Evolutionary conservation across 2,113 vertebrate species (phyloP), one percentile per base, ranked within the genome.

Genomic region (Malurus cyaneus): DNA sequence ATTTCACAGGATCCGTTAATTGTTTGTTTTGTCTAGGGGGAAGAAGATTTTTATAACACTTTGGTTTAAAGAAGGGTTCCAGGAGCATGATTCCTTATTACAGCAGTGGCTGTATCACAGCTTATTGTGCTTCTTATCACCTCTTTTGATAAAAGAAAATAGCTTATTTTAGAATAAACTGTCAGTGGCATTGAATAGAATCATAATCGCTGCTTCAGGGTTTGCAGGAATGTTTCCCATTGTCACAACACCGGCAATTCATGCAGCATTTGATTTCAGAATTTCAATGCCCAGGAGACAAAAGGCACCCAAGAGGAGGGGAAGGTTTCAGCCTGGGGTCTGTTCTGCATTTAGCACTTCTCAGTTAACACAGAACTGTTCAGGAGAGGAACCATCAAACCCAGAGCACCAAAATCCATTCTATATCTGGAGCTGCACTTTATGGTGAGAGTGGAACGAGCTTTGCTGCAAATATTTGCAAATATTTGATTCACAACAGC

Each of bases 121-220:
- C 47, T 88, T 96, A 90, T 66, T 93, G 54, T 88, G 54, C 88
- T 95, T 82, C 82, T 93, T 94, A 96, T 88, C 88, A 76, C 18
- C 52, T 80, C 52, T 36, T 94, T 53, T 60, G 78, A 70, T 77
- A 88, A 92, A 88, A 82, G n/a, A 93, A 95, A 95, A 89, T n/a
- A 41, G 67, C 31, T 93, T 80, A 26, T 91, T 95, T 87, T 82
- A 83, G 80, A 90, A 80, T 41, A 88, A 82, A 78, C 71, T 47
- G 74, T 87, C 69, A 94, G 26, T 32, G 23, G 65, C 34, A 14
- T 62, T 92, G 81, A 93, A 92, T 14, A 60, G 74, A 81, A 87
- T 25, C 18, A 36, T 59, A 89, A 93, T 76, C 13, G 10, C 62
- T 67, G 83, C 77, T 93, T 67, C 76, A 60, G 72, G 47, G 44